phyloP scores from a whole-genome alignment of 2,113 vertebrate genomes.

The Bufo gargarizans region DNA sequence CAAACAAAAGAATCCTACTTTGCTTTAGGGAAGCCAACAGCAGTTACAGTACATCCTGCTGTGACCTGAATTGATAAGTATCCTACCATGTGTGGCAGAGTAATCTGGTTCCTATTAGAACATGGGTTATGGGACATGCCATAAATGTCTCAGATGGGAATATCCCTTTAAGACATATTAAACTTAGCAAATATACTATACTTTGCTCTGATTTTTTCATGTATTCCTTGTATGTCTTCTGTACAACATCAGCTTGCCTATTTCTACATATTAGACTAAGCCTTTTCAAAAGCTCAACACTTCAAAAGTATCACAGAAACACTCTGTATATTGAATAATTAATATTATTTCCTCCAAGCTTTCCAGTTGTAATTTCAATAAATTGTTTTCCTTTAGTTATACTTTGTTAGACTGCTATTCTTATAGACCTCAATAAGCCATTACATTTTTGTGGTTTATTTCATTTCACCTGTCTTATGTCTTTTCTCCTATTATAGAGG shows the following conservation, averaged over 20 bases:
- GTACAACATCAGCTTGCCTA: neutral
- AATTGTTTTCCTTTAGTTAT: slow-evolving; percentile 22
- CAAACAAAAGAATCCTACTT: too few relatives aligned
- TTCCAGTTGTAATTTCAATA: neutral
- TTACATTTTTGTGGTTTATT: neutral
- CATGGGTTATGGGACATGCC: too few relatives aligned
- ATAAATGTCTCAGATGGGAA: too few relatives aligned
- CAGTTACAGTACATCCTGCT: too few relatives aligned
- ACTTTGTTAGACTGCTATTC: neutral
- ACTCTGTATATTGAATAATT: slow-evolving; percentile 2
- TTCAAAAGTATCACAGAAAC: neutral
- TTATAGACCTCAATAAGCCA: neutral
- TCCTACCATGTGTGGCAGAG: too few relatives aligned
- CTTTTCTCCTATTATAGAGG: neutral
- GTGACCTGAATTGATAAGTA: too few relatives aligned
- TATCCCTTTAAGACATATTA: neutral
- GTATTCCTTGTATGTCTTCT: neutral
- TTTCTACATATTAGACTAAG: neutral
- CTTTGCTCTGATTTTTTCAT: neutral
- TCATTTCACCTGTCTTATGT: neutral
- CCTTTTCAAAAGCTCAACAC: neutral
- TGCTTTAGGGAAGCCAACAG: too few relatives aligned
- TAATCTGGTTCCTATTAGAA: too few relatives aligned
- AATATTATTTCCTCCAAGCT: neutral
- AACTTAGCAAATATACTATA: neutral